Percentiles rank a stretch among this genome's conserved stretches.
Conservation (phyloP, 2,888 invertebrate genomes). For the Troides helena region DNA sequence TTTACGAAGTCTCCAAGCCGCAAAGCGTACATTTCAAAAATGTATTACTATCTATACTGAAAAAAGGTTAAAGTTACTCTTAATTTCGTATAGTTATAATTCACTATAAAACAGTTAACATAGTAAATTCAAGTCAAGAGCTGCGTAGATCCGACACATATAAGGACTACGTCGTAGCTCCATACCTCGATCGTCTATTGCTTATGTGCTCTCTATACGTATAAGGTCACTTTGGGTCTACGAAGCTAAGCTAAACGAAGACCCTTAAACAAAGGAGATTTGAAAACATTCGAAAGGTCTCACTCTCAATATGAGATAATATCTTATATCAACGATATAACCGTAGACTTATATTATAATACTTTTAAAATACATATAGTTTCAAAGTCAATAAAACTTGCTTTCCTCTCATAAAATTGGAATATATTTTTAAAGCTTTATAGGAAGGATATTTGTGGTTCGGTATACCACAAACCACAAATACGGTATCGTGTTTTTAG, state of each 20-base stretch:
- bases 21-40: neutral
- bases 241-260: neutral
- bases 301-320: too few relatives aligned
- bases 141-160: neutral
- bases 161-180: neutral
- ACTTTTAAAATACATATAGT: too few relatives aligned
- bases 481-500: too few relatives aligned
- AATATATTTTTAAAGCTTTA: too few relatives aligned
- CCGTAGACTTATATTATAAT: too few relatives aligned
- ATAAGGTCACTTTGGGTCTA: neutral
- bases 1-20: neutral
- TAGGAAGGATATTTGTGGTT: too few relatives aligned
- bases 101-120: neutral
- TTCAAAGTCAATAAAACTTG: too few relatives aligned
- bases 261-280: neutral
- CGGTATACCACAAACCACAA: too few relatives aligned
- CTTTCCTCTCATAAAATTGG: too few relatives aligned
- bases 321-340: too few relatives aligned
- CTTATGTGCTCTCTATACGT: neutral
- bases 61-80: neutral
- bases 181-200: neutral
- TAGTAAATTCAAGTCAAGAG: neutral
- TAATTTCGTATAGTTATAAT: too few relatives aligned
- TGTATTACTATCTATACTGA: neutral
- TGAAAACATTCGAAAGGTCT: too few relatives aligned